These are phyloP conservation scores for Hyles vespertilio DNA, from an alignment of 1,140 invertebrate species.

Conservation along the genomic window DNA sequence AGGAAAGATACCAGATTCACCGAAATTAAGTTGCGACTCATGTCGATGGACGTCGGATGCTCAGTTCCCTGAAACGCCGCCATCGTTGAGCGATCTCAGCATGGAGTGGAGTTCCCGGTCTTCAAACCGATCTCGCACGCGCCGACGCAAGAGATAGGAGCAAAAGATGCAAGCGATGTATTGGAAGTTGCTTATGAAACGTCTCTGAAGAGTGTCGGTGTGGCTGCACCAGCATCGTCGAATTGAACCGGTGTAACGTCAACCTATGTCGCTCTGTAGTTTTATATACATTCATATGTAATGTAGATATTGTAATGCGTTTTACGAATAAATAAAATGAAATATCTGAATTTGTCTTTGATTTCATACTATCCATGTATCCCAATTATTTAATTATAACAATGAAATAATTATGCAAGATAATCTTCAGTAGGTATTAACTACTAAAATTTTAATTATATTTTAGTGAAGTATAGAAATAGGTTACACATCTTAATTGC, in stretches of 20 bases:
- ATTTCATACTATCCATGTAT: not conserved
- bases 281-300: not conserved
- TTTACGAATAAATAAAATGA: conserved; percentile 1
- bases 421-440: no score
- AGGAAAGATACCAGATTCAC: conserved; percentile 39
- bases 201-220: not conserved
- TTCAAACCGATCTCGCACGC: conserved; percentile 45
- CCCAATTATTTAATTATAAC: no score
- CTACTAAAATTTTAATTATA: no score
- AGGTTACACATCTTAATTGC: no score
- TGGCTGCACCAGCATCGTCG: not conserved
- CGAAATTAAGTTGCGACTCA: conserved; percentile 50
- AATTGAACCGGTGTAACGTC: conserved; percentile 3
- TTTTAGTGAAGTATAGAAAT: no score
- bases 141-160: conserved; percentile 59
- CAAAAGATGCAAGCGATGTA: not conserved
- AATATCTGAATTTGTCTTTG: conserved; percentile 2
- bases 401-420: no score
- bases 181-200: not conserved
- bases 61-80: conserved; percentile 66
- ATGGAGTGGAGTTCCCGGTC: conserved; percentile 64
- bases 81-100: conserved; percentile 61
- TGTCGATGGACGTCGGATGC: conserved; percentile 68
- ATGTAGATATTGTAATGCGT: not conserved
- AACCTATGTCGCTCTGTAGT: conserved; percentile 5